Percentiles rank a stretch among this genome's conserved stretches.
phyloP scores from a whole-genome alignment of 2,888 invertebrate species.

The Megaustenia siamemsis region DNA sequence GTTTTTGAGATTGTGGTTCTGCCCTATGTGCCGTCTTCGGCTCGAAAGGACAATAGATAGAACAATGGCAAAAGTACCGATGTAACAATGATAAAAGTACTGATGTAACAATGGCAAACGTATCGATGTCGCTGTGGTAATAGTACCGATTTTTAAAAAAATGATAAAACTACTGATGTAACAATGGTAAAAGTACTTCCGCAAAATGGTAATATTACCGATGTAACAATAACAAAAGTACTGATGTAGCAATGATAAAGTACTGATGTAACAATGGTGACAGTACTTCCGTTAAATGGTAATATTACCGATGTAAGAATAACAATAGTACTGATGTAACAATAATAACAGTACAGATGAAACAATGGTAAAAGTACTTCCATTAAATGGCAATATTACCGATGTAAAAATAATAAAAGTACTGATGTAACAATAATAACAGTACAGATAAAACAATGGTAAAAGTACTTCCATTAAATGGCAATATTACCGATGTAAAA shows the following conservation, averaged over 20 bases:
- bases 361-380: too few relatives aligned
- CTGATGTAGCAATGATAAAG: neutral
- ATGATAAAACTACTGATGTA: too few relatives aligned
- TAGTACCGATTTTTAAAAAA: neutral
- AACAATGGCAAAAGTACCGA: neutral
- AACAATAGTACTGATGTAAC: neutral
- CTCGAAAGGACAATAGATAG: too few relatives aligned
- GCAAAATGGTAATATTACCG: too few relatives aligned
- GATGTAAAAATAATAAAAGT: neutral
- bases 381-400: too few relatives aligned
- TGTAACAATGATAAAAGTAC: neutral
- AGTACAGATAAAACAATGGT: too few relatives aligned
- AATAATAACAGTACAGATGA: neutral
- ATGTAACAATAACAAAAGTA: neutral
- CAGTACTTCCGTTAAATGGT: neutral
- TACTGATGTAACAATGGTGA: neutral
- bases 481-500: too few relatives aligned
- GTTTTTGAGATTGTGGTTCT: too few relatives aligned
- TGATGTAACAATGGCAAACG: too few relatives aligned
- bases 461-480: too few relatives aligned
- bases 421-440: neutral
- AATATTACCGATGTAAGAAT: neutral
- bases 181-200: too few relatives aligned
- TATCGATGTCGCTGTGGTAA: neutral
- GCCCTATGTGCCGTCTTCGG: too few relatives aligned